Base-by-base conservation (phyloP, 2,888 invertebrate species). In the Latrodectus hesperus region DNA sequence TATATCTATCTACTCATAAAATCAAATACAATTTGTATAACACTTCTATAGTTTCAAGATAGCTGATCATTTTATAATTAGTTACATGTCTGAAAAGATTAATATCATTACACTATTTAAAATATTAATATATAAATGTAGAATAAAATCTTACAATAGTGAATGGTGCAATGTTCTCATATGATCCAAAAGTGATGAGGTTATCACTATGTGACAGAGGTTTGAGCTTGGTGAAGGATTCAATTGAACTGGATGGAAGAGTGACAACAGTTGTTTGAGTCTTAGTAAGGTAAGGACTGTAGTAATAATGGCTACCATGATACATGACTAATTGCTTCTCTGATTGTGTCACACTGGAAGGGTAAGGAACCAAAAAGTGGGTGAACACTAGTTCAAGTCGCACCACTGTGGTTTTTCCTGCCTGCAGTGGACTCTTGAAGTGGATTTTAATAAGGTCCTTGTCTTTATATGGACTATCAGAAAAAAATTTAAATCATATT, bases 281-380 rank as follows among this genome's bases (percentile, higher is more conserved):
- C 0, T 92, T 92, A 0, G 97, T 95, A 84, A 93, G 92, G 92
- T 99, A 99, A 0, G 98, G 97, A 0, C 96, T 95, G 91, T 95
- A 97, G 81, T 96, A 94, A 92, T 97, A 96, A 84, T 96, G 94
- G 91, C 95, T 97, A 51, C 98, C 98, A 90, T 94, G 94, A 92
- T 96, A 99, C 90, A 96, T 94, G 0, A 99, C 97, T 89, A 98
- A 94, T 91, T 99, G 99, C 91, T 97, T 96, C 91, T 99, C 99
- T 89, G 96, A 95, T 92, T 99, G 99, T 0, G 95, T 94, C 88
- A 99, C 98, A 90, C 95, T 94, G 12, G 95, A 95, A 1, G 99
- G 99, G 93, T 96, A 96, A 0, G 99, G 97, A 53, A 93, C 92
- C 52, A 99, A 93, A 17, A 95, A 94, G 91, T 97, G 96, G 0